These are phyloP conservation scores for Menura novaehollandiae DNA, from an alignment of 2,113 vertebrate genomes.

Conservation along the genomic window DNA sequence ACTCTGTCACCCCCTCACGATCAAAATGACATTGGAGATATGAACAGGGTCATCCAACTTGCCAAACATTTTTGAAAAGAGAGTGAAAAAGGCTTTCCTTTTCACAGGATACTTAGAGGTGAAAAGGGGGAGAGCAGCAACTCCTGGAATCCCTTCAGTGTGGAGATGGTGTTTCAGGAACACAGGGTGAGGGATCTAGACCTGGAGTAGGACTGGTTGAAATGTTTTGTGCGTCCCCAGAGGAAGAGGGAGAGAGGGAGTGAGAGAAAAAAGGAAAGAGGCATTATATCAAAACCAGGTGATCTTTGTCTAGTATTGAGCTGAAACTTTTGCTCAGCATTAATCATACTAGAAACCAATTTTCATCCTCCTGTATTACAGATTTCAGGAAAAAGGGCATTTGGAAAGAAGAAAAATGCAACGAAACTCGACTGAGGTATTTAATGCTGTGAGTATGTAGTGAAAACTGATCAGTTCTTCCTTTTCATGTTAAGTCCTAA, in stretches of 20 bases:
- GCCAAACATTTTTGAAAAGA: not conserved
- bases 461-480: not conserved
- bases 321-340: conserved; percentile 46
- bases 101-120: not conserved
- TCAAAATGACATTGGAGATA: conserved; percentile 2
- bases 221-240: conserved; percentile 26
- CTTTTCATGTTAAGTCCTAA: not conserved
- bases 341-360: conserved; percentile 44
- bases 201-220: not conserved
- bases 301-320: conserved; percentile 28
- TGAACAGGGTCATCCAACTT: not conserved
- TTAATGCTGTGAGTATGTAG: not conserved
- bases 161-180: not conserved
- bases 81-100: conserved; percentile 12
- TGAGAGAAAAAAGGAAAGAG: not conserved
- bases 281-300: conserved; percentile 35
- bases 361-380: conserved; percentile 19
- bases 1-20: not conserved
- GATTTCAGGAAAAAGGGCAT: conserved; percentile 1
- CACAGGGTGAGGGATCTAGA: not conserved
- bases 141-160: not conserved
- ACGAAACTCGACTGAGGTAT: not conserved
- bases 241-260: not conserved
- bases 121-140: not conserved
- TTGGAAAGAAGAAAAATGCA: conserved; percentile 24